phyloP scores from a whole-genome alignment of 2,888 invertebrate species.

The Cataglyphis albicans region DNA sequence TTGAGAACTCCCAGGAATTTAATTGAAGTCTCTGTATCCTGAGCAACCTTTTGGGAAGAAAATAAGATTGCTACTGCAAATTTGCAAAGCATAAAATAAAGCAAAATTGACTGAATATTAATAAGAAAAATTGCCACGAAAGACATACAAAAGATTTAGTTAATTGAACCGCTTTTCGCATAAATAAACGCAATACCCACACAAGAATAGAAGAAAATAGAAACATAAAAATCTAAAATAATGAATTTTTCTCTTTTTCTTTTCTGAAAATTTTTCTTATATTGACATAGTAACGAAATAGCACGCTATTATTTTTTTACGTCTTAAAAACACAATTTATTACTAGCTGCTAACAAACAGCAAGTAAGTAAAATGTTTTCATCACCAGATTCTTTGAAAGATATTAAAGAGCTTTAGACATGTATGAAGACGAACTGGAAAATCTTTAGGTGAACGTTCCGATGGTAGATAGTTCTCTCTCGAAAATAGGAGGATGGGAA shows the following conservation, averaged over 20 bases:
- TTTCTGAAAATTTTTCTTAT: neutral
- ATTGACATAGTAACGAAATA: neutral
- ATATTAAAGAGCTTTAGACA: constrained; percentile 42
- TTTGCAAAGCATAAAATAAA: constrained; percentile 50
- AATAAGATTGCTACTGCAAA: constrained; percentile 61
- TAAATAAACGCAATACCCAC: neutral
- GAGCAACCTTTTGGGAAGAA: constrained; percentile 55
- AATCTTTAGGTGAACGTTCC: constrained; percentile 47
- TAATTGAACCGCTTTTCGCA: neutral
- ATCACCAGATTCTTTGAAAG: constrained; percentile 13
- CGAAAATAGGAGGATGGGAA: constrained; percentile 40
- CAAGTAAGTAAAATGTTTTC: constrained; percentile 11
- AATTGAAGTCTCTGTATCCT: constrained; percentile 72
- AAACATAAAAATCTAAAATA: constrained; percentile 1
- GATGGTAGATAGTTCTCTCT: constrained; percentile 32
- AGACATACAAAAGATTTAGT: neutral
- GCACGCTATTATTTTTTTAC: neutral
- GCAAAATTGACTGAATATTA: neutral
- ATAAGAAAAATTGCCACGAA: neutral
- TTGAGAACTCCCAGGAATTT: constrained; percentile 75
- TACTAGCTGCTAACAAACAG: neutral
- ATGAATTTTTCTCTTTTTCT: neutral
- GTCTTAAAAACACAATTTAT: neutral
- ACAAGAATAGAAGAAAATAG: neutral
- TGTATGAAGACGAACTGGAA: constrained; percentile 51